Evolutionary conservation across 2,888 invertebrate species (phyloP).

Genomic region (Plebejus anna): DNA sequence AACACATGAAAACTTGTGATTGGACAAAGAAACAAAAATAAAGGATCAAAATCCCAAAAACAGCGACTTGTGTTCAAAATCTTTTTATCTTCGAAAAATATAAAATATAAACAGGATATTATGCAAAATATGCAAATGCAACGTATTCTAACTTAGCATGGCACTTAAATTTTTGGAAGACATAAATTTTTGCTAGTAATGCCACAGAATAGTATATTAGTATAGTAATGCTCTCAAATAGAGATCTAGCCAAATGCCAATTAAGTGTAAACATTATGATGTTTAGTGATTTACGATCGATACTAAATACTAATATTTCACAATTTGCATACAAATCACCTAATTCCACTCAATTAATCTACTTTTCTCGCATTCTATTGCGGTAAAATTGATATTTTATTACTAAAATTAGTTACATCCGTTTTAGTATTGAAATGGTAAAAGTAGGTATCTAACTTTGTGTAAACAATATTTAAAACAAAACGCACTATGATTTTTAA

Average conservation of each 20-base stretch:
- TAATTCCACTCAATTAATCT: background rate
- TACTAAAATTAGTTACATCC: background rate
- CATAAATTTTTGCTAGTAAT: background rate
- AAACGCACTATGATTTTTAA: too few species aligned
- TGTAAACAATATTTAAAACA: too few species aligned
- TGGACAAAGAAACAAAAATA: too few species aligned
- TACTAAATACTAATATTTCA: background rate
- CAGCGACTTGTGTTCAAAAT: too few species aligned
- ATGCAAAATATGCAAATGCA: background rate
- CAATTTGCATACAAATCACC: background rate
- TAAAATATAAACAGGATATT: background rate
- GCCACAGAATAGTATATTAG: too few species aligned
- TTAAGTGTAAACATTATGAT: slow-evolving; percentile 4
- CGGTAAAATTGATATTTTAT: background rate
- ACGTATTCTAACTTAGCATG: background rate
- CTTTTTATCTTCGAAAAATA: background rate
- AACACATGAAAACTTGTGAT: too few species aligned
- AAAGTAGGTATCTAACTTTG: background rate
- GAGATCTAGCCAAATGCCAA: background rate
- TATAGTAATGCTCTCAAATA: background rate
- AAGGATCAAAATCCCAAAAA: too few species aligned
- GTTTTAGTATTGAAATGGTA: background rate
- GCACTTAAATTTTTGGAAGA: background rate
- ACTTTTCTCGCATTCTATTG: slow-evolving; percentile 1
- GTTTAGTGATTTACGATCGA: background rate